Conservation (phyloP, 2,113 vertebrate genomes). For the Taxidea taxus region DNA sequence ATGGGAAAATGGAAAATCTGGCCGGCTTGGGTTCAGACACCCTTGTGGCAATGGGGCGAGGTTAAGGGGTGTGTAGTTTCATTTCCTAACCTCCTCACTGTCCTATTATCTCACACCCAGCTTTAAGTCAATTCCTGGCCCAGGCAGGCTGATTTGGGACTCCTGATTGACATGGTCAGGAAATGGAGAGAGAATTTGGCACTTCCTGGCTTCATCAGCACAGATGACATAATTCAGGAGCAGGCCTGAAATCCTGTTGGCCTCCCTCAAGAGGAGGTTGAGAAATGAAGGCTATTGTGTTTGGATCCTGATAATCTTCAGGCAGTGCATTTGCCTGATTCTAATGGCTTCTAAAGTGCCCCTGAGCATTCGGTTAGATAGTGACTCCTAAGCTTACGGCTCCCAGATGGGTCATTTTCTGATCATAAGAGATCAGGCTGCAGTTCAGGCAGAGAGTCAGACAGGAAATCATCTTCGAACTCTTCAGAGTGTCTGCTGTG, state of each 20-base stretch:
- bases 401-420: constrained; percentile 61
- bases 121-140: neutral
- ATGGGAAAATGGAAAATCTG: neutral
- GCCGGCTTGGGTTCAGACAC: neutral
- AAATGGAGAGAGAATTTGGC: neutral
- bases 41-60: neutral
- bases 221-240: neutral
- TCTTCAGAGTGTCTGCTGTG: neutral
- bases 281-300: constrained; percentile 36
- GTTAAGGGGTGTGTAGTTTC: neutral
- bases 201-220: neutral
- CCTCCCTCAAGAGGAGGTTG: neutral
- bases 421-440: constrained; percentile 50
- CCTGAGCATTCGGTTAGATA: constrained; percentile 26
- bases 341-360: constrained; percentile 56
- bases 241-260: neutral
- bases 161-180: neutral
- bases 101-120: neutral
- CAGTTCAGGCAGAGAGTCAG: constrained; percentile 41
- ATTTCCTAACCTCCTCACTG: neutral
- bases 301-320: constrained; percentile 35
- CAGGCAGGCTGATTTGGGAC: neutral
- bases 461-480: neutral
- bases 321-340: constrained; percentile 48
- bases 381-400: constrained; percentile 31